These are phyloP conservation scores for Pycnonotus jocosus DNA, from an alignment of 2,113 vertebrate species.

Conservation along the genomic window DNA sequence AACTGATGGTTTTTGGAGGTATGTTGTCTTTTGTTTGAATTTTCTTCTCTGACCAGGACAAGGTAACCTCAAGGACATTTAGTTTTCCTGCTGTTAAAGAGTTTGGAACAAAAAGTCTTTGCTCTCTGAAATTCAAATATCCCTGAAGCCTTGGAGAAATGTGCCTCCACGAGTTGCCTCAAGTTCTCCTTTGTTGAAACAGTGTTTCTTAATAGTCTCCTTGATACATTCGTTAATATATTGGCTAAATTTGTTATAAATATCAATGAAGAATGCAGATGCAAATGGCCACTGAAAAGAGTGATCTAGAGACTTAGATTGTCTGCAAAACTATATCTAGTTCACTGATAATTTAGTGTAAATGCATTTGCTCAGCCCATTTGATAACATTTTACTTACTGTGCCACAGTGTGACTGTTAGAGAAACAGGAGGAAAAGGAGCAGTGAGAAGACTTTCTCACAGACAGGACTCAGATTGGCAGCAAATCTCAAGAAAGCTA, in stretches of 20 bases:
- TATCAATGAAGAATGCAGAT: neutral
- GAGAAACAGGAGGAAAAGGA: neutral
- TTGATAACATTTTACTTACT: neutral
- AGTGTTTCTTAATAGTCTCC: neutral
- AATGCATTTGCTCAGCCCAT: neutral
- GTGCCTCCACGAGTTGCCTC: neutral
- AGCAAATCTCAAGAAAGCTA: conserved; percentile 15
- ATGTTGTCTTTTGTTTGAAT: neutral
- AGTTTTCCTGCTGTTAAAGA: neutral
- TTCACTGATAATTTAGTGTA: neutral
- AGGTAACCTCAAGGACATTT: neutral
- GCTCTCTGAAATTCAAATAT: neutral
- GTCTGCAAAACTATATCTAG: neutral
- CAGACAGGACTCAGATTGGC: neutral
- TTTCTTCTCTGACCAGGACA: neutral
- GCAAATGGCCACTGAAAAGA: neutral
- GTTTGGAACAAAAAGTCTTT: neutral
- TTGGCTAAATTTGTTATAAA: neutral
- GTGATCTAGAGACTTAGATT: neutral
- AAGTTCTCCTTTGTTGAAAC: neutral
- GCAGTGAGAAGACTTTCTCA: conserved; percentile 7
- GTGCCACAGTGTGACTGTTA: neutral
- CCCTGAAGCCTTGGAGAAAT: neutral
- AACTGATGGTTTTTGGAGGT: neutral
- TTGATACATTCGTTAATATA: neutral